These are phyloP conservation scores for Danionella cerebrum DNA, from an alignment of 2,113 vertebrate species.

Conservation along the genomic window DNA sequence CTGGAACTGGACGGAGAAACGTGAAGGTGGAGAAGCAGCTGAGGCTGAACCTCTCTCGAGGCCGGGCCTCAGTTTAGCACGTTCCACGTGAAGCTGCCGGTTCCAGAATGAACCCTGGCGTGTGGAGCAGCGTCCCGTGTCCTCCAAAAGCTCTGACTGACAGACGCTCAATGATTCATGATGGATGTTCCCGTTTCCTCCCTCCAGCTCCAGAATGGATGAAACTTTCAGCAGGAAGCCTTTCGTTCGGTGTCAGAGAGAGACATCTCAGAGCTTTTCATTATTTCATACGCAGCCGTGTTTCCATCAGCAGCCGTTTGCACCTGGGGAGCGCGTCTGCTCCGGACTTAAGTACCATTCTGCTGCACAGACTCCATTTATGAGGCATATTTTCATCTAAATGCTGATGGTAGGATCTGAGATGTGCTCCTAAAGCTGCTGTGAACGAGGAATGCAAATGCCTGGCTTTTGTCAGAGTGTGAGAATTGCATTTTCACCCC, in stretches of 20 bases:
- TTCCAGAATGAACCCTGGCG: neutral
- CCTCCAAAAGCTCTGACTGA: neutral
- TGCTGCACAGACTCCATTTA: slow-evolving; percentile 42
- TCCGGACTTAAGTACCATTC: slow-evolving; percentile 24
- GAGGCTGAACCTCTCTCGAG: too few species aligned
- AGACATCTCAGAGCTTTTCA: slow-evolving; percentile 41
- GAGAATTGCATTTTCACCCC: slow-evolving; percentile 41
- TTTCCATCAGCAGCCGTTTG: slow-evolving; percentile 21
- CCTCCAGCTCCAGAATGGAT: slow-evolving; percentile 19
- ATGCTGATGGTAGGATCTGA: slow-evolving; percentile 63
- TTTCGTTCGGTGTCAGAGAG: slow-evolving; percentile 26
- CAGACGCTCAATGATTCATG: slow-evolving; percentile 9
- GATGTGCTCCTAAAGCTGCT: slow-evolving; percentile 43
- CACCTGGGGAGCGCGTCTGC: neutral
- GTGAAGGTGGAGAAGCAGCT: too few species aligned
- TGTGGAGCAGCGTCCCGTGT: neutral
- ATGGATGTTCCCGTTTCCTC: slow-evolving; percentile 32
- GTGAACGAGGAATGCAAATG: slow-evolving; percentile 36
- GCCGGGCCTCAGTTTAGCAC: too few species aligned
- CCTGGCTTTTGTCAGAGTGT: slow-evolving; percentile 42
- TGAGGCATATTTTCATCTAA: slow-evolving; percentile 62
- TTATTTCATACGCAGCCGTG: slow-evolving; percentile 42
- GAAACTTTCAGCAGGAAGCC: slow-evolving; percentile 33
- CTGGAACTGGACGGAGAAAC: too few species aligned
- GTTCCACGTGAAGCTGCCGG: neutral